Conservation (phyloP, 2,797 vertebrate species). For the Sebastolobus alascanus region DNA sequence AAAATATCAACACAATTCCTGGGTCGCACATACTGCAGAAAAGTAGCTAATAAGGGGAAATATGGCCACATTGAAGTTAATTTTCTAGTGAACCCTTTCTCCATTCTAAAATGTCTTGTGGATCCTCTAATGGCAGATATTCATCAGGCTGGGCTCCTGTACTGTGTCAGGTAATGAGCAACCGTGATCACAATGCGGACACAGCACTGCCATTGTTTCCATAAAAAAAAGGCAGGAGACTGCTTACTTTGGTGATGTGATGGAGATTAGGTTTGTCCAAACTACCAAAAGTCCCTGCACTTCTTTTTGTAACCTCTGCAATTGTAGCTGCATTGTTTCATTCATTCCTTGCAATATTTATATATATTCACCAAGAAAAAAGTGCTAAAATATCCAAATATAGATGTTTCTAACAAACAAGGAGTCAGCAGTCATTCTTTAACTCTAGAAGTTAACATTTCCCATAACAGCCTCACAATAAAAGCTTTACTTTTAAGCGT, state of each 20-base stretch:
- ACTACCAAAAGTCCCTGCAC: neutral
- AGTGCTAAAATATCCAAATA: neutral
- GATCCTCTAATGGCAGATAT: slow-evolving; percentile 53
- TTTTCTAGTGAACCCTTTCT: slow-evolving; percentile 5
- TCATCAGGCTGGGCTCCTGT: slow-evolving; percentile 41
- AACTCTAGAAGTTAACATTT: neutral
- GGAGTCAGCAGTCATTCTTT: neutral
- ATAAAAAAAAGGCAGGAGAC: slow-evolving; percentile 17
- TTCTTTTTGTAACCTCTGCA: neutral
- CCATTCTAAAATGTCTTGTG: slow-evolving; percentile 31
- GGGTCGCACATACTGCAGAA: neutral
- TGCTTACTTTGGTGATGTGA: slow-evolving; percentile 40
- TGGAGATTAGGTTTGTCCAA: slow-evolving; percentile 41
- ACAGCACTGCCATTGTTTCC: slow-evolving; percentile 43
- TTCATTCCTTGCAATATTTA: slow-evolving; percentile 1
- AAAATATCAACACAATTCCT: neutral
- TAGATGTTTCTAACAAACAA: slow-evolving; percentile 5
- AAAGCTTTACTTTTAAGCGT: slow-evolving; percentile 34
- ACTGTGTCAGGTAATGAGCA: slow-evolving; percentile 34
- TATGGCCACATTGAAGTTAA: slow-evolving; percentile 18
- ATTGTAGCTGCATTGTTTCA: neutral
- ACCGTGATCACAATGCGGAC: slow-evolving; percentile 33
- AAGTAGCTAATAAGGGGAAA: slow-evolving; percentile 27
- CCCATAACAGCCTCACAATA: neutral
- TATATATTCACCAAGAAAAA: neutral